Base-by-base conservation (phyloP, 2,888 invertebrate genomes). In the Eurytoma californica region DNA sequence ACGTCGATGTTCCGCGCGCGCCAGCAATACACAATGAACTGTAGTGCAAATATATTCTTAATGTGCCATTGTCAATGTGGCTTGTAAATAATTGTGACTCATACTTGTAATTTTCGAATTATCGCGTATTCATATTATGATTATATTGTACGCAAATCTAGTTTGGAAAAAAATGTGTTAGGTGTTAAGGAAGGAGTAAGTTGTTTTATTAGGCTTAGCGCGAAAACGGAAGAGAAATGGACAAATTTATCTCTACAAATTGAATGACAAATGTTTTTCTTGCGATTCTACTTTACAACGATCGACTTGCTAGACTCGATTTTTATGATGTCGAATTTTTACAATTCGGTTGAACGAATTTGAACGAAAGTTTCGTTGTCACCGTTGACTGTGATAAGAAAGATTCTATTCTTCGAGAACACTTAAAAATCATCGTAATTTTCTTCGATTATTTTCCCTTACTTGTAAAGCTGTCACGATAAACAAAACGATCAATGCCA, bases 331-430 rank as follows among this genome's bases (percentile, higher is more conserved):
- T 39, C 63, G 66, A 79, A 79, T 79, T 70, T 76, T 79, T 73
- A 73, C 77, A 68, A 39, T 74, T 81, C 68, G 74, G 73, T 72
- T 58, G 49, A 70, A 73, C 76, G 66, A 76, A 69, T 72, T 76
- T 16, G 18, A 76, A 60, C 57, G 70, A 81, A 77, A 83, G 77
- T 78, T 82, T 85, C 82, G 80, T 74, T 83, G 83, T 83, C 82
- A 84, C 86, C 88, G 87, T 87, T 88, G 86, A 88, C 89, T 90
- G 90, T 89, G 89, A 90, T 90, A 89, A 86, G 85, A 89, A 85
- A 86, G 81, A 84, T 85, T 86, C 82, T 85, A 85, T 85, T 82
- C 82, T 84, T 83, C 81, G 84, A 76, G 53, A 70, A 79, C 72
- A 75, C 68, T 78, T 80, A 78, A 75, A 77, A 55, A 60, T 61